Evolutionary conservation across 2,113 vertebrate genomes (phyloP).

Genomic region (Centropus bengalensis): DNA sequence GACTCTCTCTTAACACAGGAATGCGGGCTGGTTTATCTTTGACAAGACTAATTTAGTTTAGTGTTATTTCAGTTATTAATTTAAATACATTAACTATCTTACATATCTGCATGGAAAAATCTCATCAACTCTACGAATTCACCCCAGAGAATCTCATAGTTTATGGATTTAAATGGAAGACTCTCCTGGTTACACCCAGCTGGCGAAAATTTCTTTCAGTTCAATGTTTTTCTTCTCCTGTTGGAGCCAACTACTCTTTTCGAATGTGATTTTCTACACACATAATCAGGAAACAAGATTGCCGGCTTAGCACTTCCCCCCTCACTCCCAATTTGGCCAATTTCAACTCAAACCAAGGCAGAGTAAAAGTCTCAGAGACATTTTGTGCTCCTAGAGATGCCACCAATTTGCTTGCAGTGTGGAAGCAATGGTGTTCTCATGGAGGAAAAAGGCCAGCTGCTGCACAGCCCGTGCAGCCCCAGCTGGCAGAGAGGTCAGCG

Average conservation of each 20-base stretch:
- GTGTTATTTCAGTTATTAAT: not conserved
- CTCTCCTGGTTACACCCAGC: not conserved
- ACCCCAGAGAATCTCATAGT: not conserved
- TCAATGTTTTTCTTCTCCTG: not conserved
- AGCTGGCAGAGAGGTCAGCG: not conserved
- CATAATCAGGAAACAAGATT: not conserved
- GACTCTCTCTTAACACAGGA: not conserved
- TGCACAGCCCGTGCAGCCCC: not conserved
- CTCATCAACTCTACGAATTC: not conserved
- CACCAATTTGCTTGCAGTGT: not conserved
- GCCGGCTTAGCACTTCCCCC: not conserved
- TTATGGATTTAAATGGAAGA: not conserved
- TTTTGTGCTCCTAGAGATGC: not conserved
- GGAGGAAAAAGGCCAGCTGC: not conserved
- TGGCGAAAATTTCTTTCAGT: not conserved
- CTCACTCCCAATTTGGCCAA: not conserved
- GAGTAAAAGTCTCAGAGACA: not conserved
- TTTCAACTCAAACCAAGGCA: not conserved
- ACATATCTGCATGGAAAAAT: not conserved
- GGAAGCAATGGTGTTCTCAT: accelerated
- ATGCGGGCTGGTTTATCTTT: not conserved
- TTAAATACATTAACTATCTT: slow-evolving; percentile 41
- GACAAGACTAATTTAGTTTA: not conserved
- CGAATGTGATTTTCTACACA: not conserved
- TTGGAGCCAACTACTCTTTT: not conserved